Evolutionary conservation across 2,888 invertebrate genomes (phyloP), one percentile per base, ranked within the genome.

Genomic region (Hemaris fuciformis): DNA sequence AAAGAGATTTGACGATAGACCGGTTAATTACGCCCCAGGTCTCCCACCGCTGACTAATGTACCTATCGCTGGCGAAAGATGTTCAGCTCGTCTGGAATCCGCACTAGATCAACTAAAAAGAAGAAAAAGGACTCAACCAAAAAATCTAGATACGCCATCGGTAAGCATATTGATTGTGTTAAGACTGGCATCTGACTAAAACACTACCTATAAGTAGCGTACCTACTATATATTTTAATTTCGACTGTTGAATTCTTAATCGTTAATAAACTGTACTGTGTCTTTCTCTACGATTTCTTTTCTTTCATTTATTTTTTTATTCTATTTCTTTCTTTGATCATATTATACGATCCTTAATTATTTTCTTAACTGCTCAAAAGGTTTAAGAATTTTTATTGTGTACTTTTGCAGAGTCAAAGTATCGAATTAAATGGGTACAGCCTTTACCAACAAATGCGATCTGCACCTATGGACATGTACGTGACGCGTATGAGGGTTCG

Each of bases 401-500:
- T 23, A 78, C 25, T 72, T 60, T 82, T 82, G 46, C 87, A 93
- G 93, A 87, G 85, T 66, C 91, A 91, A 80, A 91, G 88, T 75
- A 84, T 95, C 62, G 94, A 94, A 74, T 84, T 95, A 42, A 93
- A 94, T 67, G 95, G 95, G 6, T 95, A 95, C 85, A 94, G 95
- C 31, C 78, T 95, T 53, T 94, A 94, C 72, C 94, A 95, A 73
- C 93, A 94, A 68, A 87, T 95, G 78, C 86, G 95, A 43, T 89
- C 93, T 58, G 94, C 93, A 6, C 95, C 95, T 0, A 93, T 94
- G 57, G 95, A 95, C 72, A 95, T 95, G 95, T 95, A 95, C 76
- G 95, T 95, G 53, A 95, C 95, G 0, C 93, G 95, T 68, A 95
- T 95, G 94, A 85, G 94, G 43, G 95, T 96, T 0, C 93, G 95